phyloP scores from a whole-genome alignment of 2,113 vertebrate genomes.

The Azemiops feae region DNA sequence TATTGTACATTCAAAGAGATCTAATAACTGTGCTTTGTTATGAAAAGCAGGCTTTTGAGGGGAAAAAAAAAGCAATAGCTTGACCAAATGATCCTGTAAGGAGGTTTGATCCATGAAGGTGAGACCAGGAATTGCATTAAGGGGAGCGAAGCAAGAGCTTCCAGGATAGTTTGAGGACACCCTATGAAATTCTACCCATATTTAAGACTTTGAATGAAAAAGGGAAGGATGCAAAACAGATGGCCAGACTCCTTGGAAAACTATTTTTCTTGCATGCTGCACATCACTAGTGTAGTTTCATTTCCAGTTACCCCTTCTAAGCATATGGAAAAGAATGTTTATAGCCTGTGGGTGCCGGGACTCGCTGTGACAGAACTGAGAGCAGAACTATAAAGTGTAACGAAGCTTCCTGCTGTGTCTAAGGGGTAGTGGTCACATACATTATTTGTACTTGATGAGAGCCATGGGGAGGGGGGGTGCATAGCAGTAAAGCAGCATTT shows the following conservation, averaged over 20 bases:
- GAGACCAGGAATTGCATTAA: not conserved
- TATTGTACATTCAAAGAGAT: not conserved
- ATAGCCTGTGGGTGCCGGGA: not conserved
- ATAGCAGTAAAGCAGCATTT: not conserved
- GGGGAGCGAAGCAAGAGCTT: not conserved
- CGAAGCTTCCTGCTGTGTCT: not conserved
- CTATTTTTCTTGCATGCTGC: not conserved
- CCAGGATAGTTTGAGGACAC: not conserved
- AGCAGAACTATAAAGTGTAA: not conserved
- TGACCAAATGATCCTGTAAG: not conserved
- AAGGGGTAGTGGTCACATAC: not conserved
- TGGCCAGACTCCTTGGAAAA: not conserved
- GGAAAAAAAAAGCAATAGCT: not conserved
- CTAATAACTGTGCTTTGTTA: not conserved
- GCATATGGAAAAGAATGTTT: not conserved
- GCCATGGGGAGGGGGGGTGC: not conserved
- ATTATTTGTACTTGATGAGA: not conserved
- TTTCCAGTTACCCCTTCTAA: not conserved
- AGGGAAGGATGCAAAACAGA: not conserved
- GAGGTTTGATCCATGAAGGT: not conserved
- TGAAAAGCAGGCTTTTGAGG: not conserved
- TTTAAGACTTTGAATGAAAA: not conserved
- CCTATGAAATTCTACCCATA: not conserved
- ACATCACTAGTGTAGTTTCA: not conserved
- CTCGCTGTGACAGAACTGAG: not conserved